phyloP scores from a whole-genome alignment of 2,888 invertebrate genomes.

The Andricus quercusramuli region DNA sequence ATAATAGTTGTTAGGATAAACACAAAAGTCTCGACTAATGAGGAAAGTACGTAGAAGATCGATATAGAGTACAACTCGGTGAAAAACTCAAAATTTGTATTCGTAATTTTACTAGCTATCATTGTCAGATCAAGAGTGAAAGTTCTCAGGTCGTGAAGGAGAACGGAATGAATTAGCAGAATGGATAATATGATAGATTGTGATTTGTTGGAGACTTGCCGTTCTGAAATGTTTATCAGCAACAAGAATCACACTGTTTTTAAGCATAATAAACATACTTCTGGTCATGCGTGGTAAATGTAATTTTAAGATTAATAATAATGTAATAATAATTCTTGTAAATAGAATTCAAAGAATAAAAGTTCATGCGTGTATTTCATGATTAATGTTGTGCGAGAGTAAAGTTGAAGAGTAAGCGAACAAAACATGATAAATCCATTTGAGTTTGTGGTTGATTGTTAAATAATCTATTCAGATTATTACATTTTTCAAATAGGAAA shows the following conservation, averaged over 20 bases:
- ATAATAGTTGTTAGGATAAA: conserved; percentile 14
- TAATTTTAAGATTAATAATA: conserved; percentile 34
- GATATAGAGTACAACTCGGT: neutral
- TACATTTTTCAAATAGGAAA: too few species aligned
- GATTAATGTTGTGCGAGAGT: neutral
- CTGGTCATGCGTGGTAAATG: conserved; percentile 39
- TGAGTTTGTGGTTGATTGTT: too few species aligned
- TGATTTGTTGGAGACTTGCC: conserved; percentile 22
- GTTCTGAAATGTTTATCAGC: conserved; percentile 26
- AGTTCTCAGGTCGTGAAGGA: neutral
- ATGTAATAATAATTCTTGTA: conserved; percentile 38
- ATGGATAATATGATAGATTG: neutral
- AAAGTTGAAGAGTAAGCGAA: neutral
- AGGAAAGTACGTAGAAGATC: neutral
- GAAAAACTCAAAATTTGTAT: conserved; percentile 20
- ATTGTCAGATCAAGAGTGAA: neutral
- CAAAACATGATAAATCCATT: too few species aligned
- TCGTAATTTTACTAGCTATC: neutral
- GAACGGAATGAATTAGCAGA: neutral
- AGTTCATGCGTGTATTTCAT: conserved; percentile 24
- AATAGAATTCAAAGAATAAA: conserved; percentile 35
- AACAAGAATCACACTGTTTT: conserved; percentile 9
- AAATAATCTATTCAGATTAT: too few species aligned
- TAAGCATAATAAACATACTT: conserved; percentile 29
- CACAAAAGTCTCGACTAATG: neutral